These are phyloP conservation scores for Empidonax alnorum DNA, from an alignment of 2,113 vertebrate species.

Conservation along the genomic window DNA sequence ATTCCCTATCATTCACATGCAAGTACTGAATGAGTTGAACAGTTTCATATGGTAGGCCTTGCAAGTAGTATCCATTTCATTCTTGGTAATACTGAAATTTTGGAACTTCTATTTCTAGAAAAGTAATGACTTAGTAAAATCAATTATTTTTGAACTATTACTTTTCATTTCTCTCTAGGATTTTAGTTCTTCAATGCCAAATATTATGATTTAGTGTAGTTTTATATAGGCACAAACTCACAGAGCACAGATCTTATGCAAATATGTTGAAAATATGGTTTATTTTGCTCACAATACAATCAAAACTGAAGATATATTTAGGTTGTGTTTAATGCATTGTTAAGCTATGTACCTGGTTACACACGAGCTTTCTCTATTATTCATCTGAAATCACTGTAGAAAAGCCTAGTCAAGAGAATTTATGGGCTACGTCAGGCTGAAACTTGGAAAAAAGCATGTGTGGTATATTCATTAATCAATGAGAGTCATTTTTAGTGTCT, in stretches of 20 bases:
- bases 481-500: background rate
- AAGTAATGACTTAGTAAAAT: background rate
- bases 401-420: background rate
- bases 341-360: background rate
- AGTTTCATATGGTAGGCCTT: background rate
- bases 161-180: background rate
- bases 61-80: background rate
- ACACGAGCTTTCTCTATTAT: background rate
- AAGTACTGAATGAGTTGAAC: background rate
- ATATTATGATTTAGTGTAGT: background rate
- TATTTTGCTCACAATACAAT: background rate
- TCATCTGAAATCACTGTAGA: background rate
- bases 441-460: background rate
- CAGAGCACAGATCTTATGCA: background rate
- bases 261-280: background rate
- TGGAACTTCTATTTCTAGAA: background rate
- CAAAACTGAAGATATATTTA: background rate
- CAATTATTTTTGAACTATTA: background rate
- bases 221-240: background rate
- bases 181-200: background rate
- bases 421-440: background rate
- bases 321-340: background rate
- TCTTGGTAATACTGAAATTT: background rate
- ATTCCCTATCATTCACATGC: background rate
- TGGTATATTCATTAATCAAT: constrained; percentile 10